phyloP scores from a whole-genome alignment of 2,113 vertebrate genomes.

The Pleuronectes platessa region DNA sequence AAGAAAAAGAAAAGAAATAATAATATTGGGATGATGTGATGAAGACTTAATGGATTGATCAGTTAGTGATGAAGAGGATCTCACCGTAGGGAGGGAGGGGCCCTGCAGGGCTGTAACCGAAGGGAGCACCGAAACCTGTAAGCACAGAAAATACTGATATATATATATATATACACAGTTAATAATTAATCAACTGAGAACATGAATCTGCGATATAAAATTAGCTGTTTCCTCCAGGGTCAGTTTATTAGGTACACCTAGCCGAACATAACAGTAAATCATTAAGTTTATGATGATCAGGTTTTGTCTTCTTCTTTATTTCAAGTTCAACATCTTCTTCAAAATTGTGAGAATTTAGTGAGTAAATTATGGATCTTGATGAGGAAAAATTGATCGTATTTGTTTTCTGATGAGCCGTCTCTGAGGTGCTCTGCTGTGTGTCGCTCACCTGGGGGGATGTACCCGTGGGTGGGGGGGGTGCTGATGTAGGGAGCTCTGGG shows the following conservation, averaged over 20 bases:
- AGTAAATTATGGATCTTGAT: too few relatives aligned
- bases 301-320: too few relatives aligned
- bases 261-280: too few relatives aligned
- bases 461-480: constrained; percentile 86
- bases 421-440: too few relatives aligned
- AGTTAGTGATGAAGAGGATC: constrained; percentile 45
- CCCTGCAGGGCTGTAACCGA: constrained; percentile 88
- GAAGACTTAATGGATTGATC: constrained; percentile 32
- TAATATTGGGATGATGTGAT: constrained; percentile 15
- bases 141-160: constrained; percentile 3
- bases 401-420: too few relatives aligned
- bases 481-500: constrained; percentile 89
- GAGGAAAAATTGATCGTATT: too few relatives aligned
- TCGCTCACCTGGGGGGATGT: constrained; percentile 87
- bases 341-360: too few relatives aligned
- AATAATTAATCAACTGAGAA: background rate
- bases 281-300: too few relatives aligned
- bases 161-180: background rate
- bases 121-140: constrained; percentile 88
- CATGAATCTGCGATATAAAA: too few relatives aligned
- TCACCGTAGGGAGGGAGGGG: constrained; percentile 87
- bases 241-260: background rate
- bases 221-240: too few relatives aligned
- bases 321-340: too few relatives aligned
- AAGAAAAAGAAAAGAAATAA: constrained; percentile 27